phyloP scores from a whole-genome alignment of 2,888 invertebrate genomes.

The Cantharis flavilabris region DNA sequence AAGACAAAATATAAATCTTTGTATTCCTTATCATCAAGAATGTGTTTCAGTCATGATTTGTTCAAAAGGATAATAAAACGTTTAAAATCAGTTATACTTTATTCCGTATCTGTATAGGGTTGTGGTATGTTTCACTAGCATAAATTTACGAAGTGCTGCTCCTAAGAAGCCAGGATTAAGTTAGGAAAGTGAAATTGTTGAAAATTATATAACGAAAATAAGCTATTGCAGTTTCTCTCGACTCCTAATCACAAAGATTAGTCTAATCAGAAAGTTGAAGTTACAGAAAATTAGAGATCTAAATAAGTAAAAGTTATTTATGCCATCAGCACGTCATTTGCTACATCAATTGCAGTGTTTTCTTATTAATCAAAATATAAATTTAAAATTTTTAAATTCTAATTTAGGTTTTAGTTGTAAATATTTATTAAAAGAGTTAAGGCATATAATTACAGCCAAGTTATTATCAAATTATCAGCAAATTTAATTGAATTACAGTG shows the following conservation, averaged over 20 bases:
- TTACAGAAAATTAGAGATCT: neutral
- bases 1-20: too few relatives aligned
- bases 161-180: neutral
- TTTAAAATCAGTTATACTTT: neutral
- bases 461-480: neutral
- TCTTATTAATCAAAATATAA: neutral
- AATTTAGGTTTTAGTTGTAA: neutral
- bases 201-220: neutral
- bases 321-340: neutral
- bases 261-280: neutral
- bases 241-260: neutral
- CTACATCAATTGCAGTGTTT: neutral
- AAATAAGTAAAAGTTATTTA: neutral
- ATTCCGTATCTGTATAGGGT: neutral
- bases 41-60: neutral
- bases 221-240: neutral
- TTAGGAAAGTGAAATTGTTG: neutral
- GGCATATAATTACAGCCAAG: neutral
- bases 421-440: neutral
- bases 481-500: neutral
- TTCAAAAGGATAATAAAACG: neutral
- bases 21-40: too few relatives aligned
- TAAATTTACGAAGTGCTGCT: neutral
- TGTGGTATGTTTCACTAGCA: neutral
- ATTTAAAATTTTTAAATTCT: neutral